These are phyloP conservation scores for Pygmarrhopalites habei DNA, from an alignment of 1,140 invertebrate species.

Conservation along the genomic window DNA sequence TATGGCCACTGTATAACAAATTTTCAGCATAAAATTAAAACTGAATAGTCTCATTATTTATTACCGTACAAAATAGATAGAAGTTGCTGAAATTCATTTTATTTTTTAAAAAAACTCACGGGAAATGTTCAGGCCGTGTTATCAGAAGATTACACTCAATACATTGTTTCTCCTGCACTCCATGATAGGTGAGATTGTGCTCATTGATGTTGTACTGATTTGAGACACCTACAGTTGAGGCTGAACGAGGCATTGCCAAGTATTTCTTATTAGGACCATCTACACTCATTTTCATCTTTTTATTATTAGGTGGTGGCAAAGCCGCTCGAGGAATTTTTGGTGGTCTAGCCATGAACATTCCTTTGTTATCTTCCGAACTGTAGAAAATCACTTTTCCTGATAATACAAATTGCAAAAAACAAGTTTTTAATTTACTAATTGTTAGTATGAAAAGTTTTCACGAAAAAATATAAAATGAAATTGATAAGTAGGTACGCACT, in stretches of 20 bases:
- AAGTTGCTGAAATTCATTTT: slow-evolving; percentile 14
- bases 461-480: no score
- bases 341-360: slow-evolving; percentile 8
- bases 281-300: no score
- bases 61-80: neutral
- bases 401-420: neutral
- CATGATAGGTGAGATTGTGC: slow-evolving; percentile 47
- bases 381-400: neutral
- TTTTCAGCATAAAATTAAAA: slow-evolving; percentile 38
- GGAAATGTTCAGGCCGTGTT: slow-evolving; percentile 55
- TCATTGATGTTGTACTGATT: slow-evolving; percentile 7
- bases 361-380: neutral
- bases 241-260: no score
- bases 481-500: no score
- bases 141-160: neutral
- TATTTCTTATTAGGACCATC: no score
- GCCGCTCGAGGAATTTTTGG: neutral
- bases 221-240: no score
- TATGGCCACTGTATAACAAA: slow-evolving; percentile 55
- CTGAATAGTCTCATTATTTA: neutral
- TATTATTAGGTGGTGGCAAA: slow-evolving; percentile 5
- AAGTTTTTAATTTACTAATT: no score
- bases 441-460: no score
- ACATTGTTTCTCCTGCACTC: slow-evolving; percentile 61
- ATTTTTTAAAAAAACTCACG: slow-evolving; percentile 49